A percentile compares a stretch with the other conserved stretches of the same genome.
phyloP scores from a whole-genome alignment of 2,888 invertebrate genomes.

The Lordiphosa fenestrarum region DNA sequence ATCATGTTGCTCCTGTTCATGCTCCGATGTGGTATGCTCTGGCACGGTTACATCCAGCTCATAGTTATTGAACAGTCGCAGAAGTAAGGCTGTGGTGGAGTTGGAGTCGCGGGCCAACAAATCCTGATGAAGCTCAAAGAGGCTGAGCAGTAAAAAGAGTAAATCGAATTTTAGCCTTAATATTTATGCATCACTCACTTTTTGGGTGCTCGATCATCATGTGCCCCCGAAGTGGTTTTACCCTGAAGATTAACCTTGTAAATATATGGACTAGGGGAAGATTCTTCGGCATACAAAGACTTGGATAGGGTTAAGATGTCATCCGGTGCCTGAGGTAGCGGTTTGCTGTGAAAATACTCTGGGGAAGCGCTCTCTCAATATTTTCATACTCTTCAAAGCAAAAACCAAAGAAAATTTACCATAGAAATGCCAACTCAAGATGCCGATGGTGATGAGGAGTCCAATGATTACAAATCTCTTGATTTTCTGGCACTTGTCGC shows the following conservation, averaged over 20 bases:
- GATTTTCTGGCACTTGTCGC: conserved; percentile 61
- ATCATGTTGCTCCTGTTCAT: conserved; percentile 66
- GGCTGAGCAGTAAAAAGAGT: conserved; percentile 33
- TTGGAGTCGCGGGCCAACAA: conserved; percentile 48
- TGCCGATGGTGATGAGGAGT: conserved; percentile 55
- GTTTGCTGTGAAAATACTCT: conserved; percentile 73
- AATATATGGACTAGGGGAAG: conserved; percentile 54
- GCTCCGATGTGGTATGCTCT: conserved; percentile 57
- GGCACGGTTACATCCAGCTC: conserved; percentile 54
- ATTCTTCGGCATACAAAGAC: conserved; percentile 60
- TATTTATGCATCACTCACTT: conserved; percentile 46
- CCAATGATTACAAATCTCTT: conserved; percentile 66
- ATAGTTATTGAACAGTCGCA: conserved; percentile 72
- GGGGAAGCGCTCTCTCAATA: neutral
- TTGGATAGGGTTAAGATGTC: conserved; percentile 59
- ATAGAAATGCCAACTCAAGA: conserved; percentile 75
- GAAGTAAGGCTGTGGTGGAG: conserved; percentile 63
- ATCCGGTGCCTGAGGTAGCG: conserved; percentile 50
- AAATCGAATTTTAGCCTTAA: too few relatives aligned
- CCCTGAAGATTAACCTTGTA: conserved; percentile 71
- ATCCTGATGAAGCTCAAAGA: conserved; percentile 65
- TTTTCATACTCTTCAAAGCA: neutral
- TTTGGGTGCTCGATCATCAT: conserved; percentile 66
- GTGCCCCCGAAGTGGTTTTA: conserved; percentile 59
- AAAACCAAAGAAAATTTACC: conserved; percentile 44